A percentile compares a stretch with the other conserved stretches of the same genome.
Conservation (phyloP, 1,140 invertebrate species). For the Bilobella aurantiaca region DNA sequence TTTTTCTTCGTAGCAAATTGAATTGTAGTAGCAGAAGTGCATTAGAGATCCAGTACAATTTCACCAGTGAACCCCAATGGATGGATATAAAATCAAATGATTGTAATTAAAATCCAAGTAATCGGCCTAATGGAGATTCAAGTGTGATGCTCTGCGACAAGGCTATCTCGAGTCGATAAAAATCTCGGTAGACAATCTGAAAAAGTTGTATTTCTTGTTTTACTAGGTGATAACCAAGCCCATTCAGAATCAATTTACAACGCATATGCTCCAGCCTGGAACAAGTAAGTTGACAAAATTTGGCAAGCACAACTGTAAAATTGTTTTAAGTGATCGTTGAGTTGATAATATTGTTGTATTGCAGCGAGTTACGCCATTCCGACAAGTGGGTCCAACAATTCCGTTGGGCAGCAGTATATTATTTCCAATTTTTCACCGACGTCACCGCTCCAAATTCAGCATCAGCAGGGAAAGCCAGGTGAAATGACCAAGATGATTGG, state of each 20-base stretch:
- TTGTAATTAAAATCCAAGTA: no score
- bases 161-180: no score
- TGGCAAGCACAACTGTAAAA: not conserved
- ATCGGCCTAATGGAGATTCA: no score
- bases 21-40: no score
- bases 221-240: constrained; percentile 23
- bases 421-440: constrained; percentile 51
- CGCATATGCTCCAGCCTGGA: not conserved
- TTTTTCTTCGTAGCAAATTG: no score
- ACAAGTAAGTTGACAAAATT: not conserved
- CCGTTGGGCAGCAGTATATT: constrained; percentile 62
- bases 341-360: not conserved
- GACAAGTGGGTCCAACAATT: constrained; percentile 54
- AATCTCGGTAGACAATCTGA: no score
- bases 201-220: constrained; percentile 18
- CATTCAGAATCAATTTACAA: not conserved
- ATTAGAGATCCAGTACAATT: no score
- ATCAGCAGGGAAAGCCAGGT: constrained; percentile 38
- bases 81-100: no score
- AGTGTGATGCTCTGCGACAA: no score
- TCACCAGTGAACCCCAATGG: no score
- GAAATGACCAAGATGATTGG: constrained; percentile 39
- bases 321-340: not conserved
- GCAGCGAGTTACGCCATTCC: constrained; percentile 56
- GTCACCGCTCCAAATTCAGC: constrained; percentile 43